Evolutionary conservation across 2,797 vertebrate genomes (phyloP), one percentile per base, ranked within the genome.

Genomic region (Cyclopterus lumpus): DNA sequence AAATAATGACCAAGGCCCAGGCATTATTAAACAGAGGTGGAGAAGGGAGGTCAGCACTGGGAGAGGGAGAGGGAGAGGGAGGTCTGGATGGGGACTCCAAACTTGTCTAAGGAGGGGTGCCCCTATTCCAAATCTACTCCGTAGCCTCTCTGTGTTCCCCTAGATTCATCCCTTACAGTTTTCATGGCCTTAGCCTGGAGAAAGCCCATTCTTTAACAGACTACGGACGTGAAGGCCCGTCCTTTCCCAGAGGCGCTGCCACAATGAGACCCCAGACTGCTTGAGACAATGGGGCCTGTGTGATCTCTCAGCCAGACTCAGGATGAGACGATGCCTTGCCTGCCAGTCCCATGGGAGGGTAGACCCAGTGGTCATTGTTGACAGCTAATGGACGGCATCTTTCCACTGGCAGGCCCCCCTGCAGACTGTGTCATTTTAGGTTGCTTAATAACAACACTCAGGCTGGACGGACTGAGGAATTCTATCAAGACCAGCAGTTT

Each of bases 1-100:
- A 97, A 97, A 97, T 97, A 97, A 98, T 97, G 97, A 97, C 96
- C 96, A 96, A 95, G 95, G 90, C 95, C 94, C 59, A 93, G 83
- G 90, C 91, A 96, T 96, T 96, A 95, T 96, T 95, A 96, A 95
- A 95, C 95, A 93, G 95, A 96, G 94, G 95, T 88, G 94, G 96
- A 94, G 96, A 96, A 95, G 94, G 96, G 96, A 97, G 96, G 96
- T 96, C 96, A 96, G 95, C 94, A 90, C 94, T 89, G 95, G 94
- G 94, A 95, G 95, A 96, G 71, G 64, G 66, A 91, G 53, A 49
- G n/a, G 48, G 55, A 60, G 92, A 94, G 94, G 95, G 93, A 89
- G 84, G 87, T 87, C 88, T 90, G 76, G 71, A 82, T 81, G 76
- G 82, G 85, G 96, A 95, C 94, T 94, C 95, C 95, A 87, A 93